Conservation (phyloP, 2,888 invertebrate species). For the Aporophyla nigra region DNA sequence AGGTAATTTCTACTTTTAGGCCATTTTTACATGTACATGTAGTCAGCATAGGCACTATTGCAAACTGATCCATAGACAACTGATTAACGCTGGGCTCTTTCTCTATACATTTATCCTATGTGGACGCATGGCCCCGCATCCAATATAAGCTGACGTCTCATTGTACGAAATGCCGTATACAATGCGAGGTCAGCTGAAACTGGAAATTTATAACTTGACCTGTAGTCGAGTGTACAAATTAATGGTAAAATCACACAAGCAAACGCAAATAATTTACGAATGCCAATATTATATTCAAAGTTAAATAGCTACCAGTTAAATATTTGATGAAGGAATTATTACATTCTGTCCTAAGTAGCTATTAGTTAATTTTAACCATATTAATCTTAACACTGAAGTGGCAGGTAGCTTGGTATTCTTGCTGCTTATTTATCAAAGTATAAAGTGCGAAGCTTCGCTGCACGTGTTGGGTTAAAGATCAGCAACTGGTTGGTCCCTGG, state of each 20-base stretch:
- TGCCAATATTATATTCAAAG: slow-evolving; percentile 7
- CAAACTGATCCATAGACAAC: not conserved
- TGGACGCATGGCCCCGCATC: too few species aligned
- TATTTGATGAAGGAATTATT: slow-evolving; percentile 39
- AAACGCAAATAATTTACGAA: slow-evolving; percentile 16
- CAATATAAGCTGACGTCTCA: too few species aligned
- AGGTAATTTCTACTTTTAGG: not conserved
- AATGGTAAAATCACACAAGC: slow-evolving; percentile 10
- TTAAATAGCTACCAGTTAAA: slow-evolving; percentile 26
- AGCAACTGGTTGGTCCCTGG: slow-evolving; percentile 11
- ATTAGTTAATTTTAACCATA: slow-evolving; percentile 28
- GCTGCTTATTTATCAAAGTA: slow-evolving; percentile 21
- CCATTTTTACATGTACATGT: not conserved
- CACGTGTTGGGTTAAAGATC: slow-evolving; percentile 52
- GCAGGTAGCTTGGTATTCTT: slow-evolving; percentile 22
- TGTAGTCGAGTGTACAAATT: not conserved
- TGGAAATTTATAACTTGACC: too few species aligned
- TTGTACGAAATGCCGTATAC: too few species aligned
- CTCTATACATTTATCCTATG: not conserved
- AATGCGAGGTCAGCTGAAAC: too few species aligned
- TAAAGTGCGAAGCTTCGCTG: slow-evolving; percentile 39
- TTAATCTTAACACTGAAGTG: slow-evolving; percentile 27
- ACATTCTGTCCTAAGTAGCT: slow-evolving; percentile 13
- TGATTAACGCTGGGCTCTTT: not conserved
- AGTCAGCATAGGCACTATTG: not conserved